Conservation (phyloP, 2,113 vertebrate genomes). For the Pogona vitticeps region DNA sequence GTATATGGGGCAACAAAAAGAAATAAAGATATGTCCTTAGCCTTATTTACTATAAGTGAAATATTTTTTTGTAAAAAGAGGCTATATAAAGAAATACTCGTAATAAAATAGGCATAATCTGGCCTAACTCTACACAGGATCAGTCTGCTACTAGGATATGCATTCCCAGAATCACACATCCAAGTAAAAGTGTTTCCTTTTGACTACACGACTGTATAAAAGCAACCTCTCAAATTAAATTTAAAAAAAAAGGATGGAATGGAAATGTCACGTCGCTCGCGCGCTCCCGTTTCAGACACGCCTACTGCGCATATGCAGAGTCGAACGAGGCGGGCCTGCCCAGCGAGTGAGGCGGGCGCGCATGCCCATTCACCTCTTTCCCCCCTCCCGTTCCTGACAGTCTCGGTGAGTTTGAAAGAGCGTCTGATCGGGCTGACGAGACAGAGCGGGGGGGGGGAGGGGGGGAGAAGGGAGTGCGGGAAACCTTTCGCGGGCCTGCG, state of each 20-base stretch:
- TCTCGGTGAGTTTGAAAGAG: neutral
- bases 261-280: neutral
- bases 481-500: too few relatives aligned
- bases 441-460: neutral
- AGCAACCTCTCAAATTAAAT: accelerated
- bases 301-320: neutral
- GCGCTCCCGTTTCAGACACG: too few relatives aligned
- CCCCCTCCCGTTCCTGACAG: neutral
- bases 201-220: neutral
- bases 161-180: neutral
- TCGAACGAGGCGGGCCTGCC: neutral
- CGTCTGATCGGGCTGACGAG: too few relatives aligned
- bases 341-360: neutral
- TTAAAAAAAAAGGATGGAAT: accelerated
- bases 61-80: too few relatives aligned
- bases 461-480: too few relatives aligned
- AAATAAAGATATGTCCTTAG: too few relatives aligned
- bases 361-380: neutral
- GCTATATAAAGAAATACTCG: too few relatives aligned
- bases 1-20: too few relatives aligned
- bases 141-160: neutral
- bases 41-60: too few relatives aligned
- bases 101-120: neutral
- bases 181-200: neutral
- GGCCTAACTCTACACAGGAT: neutral